Percentiles rank a stretch among this genome's conserved stretches.
Evolutionary conservation across 2,797 vertebrate genomes (phyloP).

Genomic region (Syngnathus rostellatus): DNA sequence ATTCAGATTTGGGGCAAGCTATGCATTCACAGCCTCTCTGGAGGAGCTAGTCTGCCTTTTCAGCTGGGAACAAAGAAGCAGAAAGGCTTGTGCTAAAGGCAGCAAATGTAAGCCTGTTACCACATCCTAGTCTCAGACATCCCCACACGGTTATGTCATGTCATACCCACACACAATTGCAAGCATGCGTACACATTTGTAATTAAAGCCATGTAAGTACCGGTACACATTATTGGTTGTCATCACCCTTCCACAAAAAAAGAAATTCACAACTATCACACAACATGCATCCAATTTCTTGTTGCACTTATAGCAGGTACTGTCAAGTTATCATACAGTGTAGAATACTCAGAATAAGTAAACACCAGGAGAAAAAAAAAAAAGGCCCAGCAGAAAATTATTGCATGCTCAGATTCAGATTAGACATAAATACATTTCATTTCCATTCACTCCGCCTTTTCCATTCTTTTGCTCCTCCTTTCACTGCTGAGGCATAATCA

Average conservation of each 20-base stretch:
- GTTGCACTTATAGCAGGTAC: neutral
- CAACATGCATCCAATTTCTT: neutral
- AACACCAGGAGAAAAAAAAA: neutral
- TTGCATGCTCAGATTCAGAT: constrained; percentile 21
- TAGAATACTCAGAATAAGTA: neutral
- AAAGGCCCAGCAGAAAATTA: constrained; percentile 9
- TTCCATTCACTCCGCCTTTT: constrained; percentile 26
- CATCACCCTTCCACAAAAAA: no score
- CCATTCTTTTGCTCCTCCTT: constrained; percentile 41
- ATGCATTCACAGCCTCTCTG: constrained; percentile 20
- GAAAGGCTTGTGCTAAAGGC: constrained; percentile 20
- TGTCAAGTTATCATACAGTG: neutral
- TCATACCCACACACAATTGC: neutral
- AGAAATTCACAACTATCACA: no score
- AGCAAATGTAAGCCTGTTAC: constrained; percentile 27
- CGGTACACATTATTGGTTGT: no score
- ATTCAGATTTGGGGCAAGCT: constrained; percentile 26
- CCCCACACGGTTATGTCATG: neutral
- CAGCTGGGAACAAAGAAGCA: constrained; percentile 15
- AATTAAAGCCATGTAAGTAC: constrained; percentile 1
- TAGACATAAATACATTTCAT: constrained; percentile 15
- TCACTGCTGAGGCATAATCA: constrained; percentile 64
- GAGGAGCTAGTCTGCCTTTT: constrained; percentile 25
- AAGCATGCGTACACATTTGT: neutral
- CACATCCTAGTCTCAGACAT: constrained; percentile 7